Conservation (phyloP, 2,797 vertebrate species). For the Acropternis orthonyx region DNA sequence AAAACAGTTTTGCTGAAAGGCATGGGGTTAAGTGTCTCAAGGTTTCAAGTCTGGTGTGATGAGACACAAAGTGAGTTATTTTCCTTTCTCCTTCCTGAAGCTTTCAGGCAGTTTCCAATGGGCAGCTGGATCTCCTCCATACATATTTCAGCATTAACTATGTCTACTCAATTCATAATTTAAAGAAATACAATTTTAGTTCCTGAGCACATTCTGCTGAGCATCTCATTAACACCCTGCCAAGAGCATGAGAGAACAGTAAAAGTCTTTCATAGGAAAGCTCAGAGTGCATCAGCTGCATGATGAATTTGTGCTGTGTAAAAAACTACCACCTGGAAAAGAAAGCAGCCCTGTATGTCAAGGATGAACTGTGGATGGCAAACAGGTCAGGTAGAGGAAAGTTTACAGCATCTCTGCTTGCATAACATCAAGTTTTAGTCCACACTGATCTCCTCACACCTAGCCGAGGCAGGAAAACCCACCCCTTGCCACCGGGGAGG, state of each 20-base stretch:
- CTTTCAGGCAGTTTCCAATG: background rate
- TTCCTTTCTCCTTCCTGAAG: background rate
- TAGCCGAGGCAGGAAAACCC: background rate
- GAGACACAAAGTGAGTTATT: background rate
- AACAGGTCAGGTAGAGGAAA: background rate
- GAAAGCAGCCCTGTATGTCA: background rate
- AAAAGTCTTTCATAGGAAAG: background rate
- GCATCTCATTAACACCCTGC: background rate
- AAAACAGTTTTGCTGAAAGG: background rate
- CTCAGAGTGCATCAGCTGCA: background rate
- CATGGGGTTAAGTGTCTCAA: rapidly evolving
- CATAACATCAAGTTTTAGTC: background rate
- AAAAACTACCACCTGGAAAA: background rate
- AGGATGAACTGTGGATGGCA: background rate
- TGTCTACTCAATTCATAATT: background rate
- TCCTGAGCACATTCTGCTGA: background rate
- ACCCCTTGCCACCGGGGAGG: background rate
- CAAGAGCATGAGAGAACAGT: background rate
- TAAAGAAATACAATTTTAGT: background rate
- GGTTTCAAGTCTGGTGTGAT: background rate
- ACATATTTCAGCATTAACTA: background rate
- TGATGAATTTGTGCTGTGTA: background rate
- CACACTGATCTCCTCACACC: background rate
- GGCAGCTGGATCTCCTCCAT: background rate
- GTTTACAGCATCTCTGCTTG: background rate